Base-by-base conservation (phyloP, 35 echinoderm and acorn worm genomes). In the Amphiura filiformis region DNA sequence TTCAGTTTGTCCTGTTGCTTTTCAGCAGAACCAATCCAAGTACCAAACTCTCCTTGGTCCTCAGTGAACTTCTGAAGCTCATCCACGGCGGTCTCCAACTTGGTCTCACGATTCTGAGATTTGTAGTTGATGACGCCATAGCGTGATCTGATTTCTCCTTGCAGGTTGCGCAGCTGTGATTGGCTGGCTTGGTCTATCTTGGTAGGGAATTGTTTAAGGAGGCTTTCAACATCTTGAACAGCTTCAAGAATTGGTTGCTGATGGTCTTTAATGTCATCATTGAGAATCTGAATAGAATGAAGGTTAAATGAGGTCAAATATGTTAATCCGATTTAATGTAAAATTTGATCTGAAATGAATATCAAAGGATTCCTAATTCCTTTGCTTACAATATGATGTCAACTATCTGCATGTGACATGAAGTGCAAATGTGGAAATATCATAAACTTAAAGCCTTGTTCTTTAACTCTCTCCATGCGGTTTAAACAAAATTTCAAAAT, bases 101-200 rank as follows among this genome's bases (percentile, higher is more conserved):
- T 91, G 78, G 91, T 99, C 32, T 78, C 35, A 36, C 96, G 86
- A 75, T 92, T 93, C 35, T 83, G 79, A 20, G 96, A 94, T 49
- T 95, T 90, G 90, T 89, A 90, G 93, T 85, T 99, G 77, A 95
- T 90, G 26, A 92, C 90, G 75, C 90, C 90, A 76, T 95, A 99
- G 33, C 96, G 82, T 23, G 93, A 78, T 38, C 92, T 94, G 83
- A 99, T 88, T 78, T 94, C 92, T 2, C 78, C 84, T 57, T 86
- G 88, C 0, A 90, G 79, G 44, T 86, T 89, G 12, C 83, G 83
- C 0, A 99, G 84, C 30, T 94, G 87, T 56, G 89, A 83, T 70
- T 92, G 86, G 11, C 80, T 80, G 44, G 88, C 76, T 40, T 99
- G 77, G 38, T 94, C 90, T 17, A 99, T 85, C 33, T 87, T 82